phyloP scores from a whole-genome alignment of 2,113 vertebrate species.

The Pelecanoides urinatrix region DNA sequence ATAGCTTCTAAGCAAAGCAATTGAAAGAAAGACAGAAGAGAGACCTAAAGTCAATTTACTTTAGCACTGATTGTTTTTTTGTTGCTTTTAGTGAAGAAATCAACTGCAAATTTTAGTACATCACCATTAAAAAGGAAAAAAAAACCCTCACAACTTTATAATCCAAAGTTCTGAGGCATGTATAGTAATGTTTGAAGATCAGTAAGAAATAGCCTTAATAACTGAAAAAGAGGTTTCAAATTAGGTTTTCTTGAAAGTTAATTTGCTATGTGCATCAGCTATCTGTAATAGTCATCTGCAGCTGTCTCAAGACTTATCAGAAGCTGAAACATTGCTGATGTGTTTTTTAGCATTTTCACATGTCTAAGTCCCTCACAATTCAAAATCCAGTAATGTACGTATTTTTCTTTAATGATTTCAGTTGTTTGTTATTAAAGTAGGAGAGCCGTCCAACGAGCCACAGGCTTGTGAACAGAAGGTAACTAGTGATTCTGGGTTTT shows the following conservation, averaged over 20 bases:
- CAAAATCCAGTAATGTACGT: background rate
- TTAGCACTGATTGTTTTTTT: background rate
- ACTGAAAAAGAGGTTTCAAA: background rate
- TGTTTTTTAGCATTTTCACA: background rate
- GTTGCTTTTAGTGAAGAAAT: background rate
- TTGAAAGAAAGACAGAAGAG: background rate
- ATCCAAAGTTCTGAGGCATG: background rate
- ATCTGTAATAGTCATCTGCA: background rate
- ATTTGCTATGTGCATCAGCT: background rate
- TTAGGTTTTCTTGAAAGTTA: background rate
- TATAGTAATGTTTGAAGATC: background rate
- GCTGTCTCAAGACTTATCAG: background rate
- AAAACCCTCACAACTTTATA: background rate
- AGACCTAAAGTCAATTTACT: background rate
- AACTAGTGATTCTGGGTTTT: background rate
- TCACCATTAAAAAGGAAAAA: background rate
- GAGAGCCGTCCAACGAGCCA: background rate
- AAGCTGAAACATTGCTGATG: background rate
- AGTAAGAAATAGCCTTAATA: background rate
- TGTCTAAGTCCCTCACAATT: background rate
- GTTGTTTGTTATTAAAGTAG: background rate
- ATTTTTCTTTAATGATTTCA: background rate
- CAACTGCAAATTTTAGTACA: background rate
- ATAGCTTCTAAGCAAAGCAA: background rate
- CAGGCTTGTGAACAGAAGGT: background rate